Base-by-base conservation (phyloP, 2,113 vertebrate species). In the Galemys pyrenaicus region DNA sequence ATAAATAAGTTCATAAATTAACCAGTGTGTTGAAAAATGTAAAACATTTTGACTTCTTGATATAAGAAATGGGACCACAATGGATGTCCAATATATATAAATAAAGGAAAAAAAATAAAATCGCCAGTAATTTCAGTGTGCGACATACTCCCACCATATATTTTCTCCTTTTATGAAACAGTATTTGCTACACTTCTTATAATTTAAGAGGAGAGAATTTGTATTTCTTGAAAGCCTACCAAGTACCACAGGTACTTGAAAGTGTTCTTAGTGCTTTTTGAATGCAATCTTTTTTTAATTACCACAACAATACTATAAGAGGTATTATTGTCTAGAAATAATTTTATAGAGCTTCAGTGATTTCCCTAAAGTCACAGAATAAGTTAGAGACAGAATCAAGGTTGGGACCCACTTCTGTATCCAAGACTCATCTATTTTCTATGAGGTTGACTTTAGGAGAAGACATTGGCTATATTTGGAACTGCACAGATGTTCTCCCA, bases 101-200 rank as follows among this genome's bases (percentile, higher is more conserved):
- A n/a, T n/a, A n/a, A n/a, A n/a, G n/a, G n/a, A n/a, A n/a, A n/a
- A n/a, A n/a, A n/a, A n/a, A n/a, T n/a, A 41, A 80, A 92, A 75
- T 32, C 6, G n/a, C 39, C n/a, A 67, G 24, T 3, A 58, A 49
- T 60, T 94, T n/a, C 46, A 49, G 46, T 65, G 64, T 54, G 51
- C 10, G 51, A 7, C 8, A n/a, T 39, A 58, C 10, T 8, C 8
- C 4, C 24, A 12, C 3, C 6, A 6, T 65, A 67, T 32, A n/a
- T 60, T 94, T 56, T 82, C 9, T 58, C 75, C 30, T 28, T 85
- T 68, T 58, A 26, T 58, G 28, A 95, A 70, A 32, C 54, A 15
- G 28, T 70, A 56, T 86, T 95, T 94, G 20, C 30, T 32, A 83
- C 32, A 4, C 26, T 70, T 80, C 77, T 94, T 56, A 13, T 90